Conservation (phyloP, 2,113 vertebrate genomes). For the pig (Sus scrofa) region T2T-Sscrofa CM000820.6:53886001-53886500, state of each 20-base stretch:
- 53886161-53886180: background rate
- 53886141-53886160: background rate
- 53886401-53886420: background rate
- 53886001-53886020: background rate
- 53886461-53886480: background rate
- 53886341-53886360: background rate
- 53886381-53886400: background rate
- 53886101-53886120: background rate
- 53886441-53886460: background rate
- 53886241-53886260: background rate
- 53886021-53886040: background rate
- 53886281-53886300: background rate
- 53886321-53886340: background rate
- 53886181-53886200: background rate
- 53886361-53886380: background rate
- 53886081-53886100: background rate
- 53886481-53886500: background rate
- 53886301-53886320: background rate
- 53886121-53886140: background rate
- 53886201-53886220: background rate
- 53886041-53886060: background rate
- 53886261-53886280: background rate
- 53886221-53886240: too few relatives aligned
- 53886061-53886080: background rate
- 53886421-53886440: background rate